phyloP scores from a whole-genome alignment of 2,113 vertebrate species.

The Notarius lentiginosus region DNA sequence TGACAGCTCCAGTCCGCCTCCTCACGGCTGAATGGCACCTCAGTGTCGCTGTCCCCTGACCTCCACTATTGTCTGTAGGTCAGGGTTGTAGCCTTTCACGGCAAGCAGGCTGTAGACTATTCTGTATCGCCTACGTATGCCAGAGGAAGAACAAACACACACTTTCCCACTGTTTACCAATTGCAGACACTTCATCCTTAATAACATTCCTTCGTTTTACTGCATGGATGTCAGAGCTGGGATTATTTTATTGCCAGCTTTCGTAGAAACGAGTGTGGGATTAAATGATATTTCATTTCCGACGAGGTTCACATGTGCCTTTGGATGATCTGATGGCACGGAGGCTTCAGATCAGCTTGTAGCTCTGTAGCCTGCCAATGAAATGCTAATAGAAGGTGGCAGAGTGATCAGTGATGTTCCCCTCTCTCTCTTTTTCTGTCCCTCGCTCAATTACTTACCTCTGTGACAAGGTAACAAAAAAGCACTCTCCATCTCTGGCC shows the following conservation, averaged over 20 bases:
- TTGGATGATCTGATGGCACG: background rate
- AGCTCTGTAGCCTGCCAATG: slow-evolving; percentile 17
- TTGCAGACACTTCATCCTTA: background rate
- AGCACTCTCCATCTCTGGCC: slow-evolving; percentile 56
- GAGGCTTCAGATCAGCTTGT: slow-evolving; percentile 13
- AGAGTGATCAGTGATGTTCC: slow-evolving; percentile 58
- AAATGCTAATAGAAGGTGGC: slow-evolving; percentile 44
- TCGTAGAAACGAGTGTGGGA: background rate
- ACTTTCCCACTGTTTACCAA: slow-evolving; percentile 1
- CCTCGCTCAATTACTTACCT: slow-evolving; percentile 46
- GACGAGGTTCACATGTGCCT: background rate
- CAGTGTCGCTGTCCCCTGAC: slow-evolving; percentile 14
- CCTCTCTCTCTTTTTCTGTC: slow-evolving; percentile 45
- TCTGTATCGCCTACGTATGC: background rate
- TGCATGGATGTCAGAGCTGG: background rate
- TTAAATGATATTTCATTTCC: background rate
- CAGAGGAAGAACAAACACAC: slow-evolving; percentile 16
- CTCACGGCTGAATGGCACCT: slow-evolving; percentile 39
- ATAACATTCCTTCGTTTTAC: background rate
- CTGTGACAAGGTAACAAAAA: slow-evolving; percentile 52
- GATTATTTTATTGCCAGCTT: background rate
- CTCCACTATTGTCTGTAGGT: slow-evolving; percentile 38
- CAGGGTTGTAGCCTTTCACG: slow-evolving; percentile 35
- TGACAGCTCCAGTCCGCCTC: slow-evolving; percentile 18
- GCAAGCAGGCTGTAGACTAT: background rate